Evolutionary conservation across 2,888 invertebrate genomes (phyloP), one percentile per base, ranked within the genome.

Genomic region (Coelinius sp.): DNA sequence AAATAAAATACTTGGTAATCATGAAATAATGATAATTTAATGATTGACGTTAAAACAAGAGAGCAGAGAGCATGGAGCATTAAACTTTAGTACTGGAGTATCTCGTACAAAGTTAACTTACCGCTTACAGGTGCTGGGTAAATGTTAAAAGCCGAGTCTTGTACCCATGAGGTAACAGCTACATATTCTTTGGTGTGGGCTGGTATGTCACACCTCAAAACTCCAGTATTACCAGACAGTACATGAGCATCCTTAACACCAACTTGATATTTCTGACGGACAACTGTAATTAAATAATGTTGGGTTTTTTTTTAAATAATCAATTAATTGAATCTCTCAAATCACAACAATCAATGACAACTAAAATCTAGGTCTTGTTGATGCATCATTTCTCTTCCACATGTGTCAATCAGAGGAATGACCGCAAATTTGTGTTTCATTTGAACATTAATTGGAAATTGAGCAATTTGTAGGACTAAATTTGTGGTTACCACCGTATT

Each of bases 181-280:
- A 97, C 94, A 86, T 95, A 94, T 82, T 97, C 96, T 77, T 93
- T 92, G 88, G 96, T 95, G 89, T 95, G 96, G 80, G 93, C 92
- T 52, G 97, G 96, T 83, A 97, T 94, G 88, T 94, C 93, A 88
- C 98, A 98, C 84, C 94, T 93, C 77, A 97, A 91, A 75, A 97
- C 93, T 2, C 95, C 97, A 10, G 96, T 95, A 88, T 97, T 97
- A 69, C 97, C 97, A 71, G 94, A 91, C 89, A 96, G 95, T 83
- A 96, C 96, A 89, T 95, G 96, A 86, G 95, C 96, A 88, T 97
- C 96, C 78, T 95, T 94, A 77, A 97, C 95, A 89, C 94, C 94
- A 63, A 97, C 94, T 80, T 95, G 94, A 91, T 96, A 97, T 81
- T 94, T 94, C 84, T 94, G 93, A 86, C 93, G 94, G 76, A 96